phyloP scores from a whole-genome alignment of 2,113 vertebrate genomes.

The Hemichromis elongatus region DNA sequence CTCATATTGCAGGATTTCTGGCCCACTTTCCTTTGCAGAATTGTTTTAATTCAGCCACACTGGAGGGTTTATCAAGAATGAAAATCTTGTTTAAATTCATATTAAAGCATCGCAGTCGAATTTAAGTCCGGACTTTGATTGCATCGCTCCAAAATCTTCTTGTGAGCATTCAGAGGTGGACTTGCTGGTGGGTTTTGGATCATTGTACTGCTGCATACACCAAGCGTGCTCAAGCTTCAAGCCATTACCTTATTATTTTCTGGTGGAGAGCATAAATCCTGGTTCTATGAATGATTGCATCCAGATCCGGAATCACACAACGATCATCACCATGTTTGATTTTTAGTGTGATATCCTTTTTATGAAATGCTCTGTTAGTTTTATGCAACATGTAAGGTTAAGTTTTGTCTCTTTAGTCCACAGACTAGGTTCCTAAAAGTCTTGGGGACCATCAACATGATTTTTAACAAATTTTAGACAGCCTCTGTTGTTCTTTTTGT shows the following conservation, averaged over 20 bases:
- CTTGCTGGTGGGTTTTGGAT: background rate
- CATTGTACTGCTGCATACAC: background rate
- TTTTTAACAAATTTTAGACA: background rate
- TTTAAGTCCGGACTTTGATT: background rate
- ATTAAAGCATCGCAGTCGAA: fast-evolving
- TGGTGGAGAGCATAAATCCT: background rate
- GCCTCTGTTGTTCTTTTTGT: background rate
- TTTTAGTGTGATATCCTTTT: background rate
- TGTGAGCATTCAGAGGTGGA: background rate
- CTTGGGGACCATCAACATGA: fast-evolving
- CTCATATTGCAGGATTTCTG: background rate
- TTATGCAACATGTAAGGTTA: background rate
- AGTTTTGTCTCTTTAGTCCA: background rate
- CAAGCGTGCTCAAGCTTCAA: background rate
- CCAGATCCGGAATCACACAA: background rate
- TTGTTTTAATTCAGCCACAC: background rate
- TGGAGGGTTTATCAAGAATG: background rate
- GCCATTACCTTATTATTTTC: background rate
- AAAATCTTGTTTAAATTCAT: fast-evolving
- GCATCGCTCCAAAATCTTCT: fast-evolving
- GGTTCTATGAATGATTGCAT: background rate
- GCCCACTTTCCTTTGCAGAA: fast-evolving
- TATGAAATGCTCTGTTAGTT: background rate
- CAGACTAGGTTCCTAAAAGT: background rate
- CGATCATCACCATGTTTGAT: background rate